Evolutionary conservation across 2,888 invertebrate genomes (phyloP).

Genomic region (Pelosia muscerda): DNA sequence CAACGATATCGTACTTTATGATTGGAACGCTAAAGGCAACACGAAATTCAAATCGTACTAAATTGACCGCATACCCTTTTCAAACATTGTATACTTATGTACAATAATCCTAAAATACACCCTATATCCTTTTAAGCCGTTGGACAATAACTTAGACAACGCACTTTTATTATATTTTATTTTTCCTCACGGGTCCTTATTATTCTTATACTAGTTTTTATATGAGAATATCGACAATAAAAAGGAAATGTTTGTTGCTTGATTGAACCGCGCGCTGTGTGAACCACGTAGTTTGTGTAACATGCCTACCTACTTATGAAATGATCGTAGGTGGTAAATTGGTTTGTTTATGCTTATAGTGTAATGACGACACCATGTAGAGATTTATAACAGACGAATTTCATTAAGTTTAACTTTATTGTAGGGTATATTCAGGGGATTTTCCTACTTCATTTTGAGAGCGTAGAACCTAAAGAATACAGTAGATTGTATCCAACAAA

Average conservation of each 20-base stretch:
- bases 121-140: slow-evolving; percentile 70
- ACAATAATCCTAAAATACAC: slow-evolving; percentile 62
- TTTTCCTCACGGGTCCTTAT: slow-evolving; percentile 77
- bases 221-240: slow-evolving; percentile 80
- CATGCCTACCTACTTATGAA: slow-evolving; percentile 41
- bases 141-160: slow-evolving; percentile 71
- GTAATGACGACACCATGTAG: background rate
- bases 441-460: background rate
- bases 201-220: slow-evolving; percentile 82
- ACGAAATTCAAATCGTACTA: slow-evolving; percentile 74
- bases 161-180: slow-evolving; percentile 81
- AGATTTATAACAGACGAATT: too few relatives aligned
- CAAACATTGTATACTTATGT: slow-evolving; percentile 57
- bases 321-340: slow-evolving; percentile 21
- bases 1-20: slow-evolving; percentile 79
- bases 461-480: background rate
- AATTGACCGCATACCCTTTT: slow-evolving; percentile 75
- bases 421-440: background rate
- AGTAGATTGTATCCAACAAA: background rate
- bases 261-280: slow-evolving; percentile 73
- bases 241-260: slow-evolving; percentile 79
- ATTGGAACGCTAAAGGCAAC: slow-evolving; percentile 67
- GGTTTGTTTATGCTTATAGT: background rate
- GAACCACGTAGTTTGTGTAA: slow-evolving; percentile 67
- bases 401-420: too few relatives aligned